Conservation (phyloP, 2,797 vertebrate species). For the Buphagus erythrorhynchus region DNA sequence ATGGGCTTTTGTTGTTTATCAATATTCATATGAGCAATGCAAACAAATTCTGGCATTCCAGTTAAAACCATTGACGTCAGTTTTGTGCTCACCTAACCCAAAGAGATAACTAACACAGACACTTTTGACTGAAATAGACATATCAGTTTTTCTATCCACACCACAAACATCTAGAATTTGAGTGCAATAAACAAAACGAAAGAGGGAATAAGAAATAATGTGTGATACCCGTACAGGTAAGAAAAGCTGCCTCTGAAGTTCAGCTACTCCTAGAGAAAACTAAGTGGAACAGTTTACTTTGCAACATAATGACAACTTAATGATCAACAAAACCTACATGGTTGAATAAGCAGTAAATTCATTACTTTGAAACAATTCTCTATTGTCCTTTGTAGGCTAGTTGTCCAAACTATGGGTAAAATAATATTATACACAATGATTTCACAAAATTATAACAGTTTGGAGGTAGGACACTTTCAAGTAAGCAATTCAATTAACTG, state of each 20-base stretch:
- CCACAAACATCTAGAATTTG: background rate
- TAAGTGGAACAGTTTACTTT: background rate
- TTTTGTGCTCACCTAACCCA: background rate
- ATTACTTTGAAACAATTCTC: background rate
- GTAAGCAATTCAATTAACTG: background rate
- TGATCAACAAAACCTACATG: background rate
- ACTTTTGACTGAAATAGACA: background rate
- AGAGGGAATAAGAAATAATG: background rate
- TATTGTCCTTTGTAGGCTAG: background rate
- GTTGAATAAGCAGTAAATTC: background rate
- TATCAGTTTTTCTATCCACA: background rate
- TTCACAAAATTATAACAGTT: background rate
- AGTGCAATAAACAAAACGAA: background rate
- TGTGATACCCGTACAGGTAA: background rate
- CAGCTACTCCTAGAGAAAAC: background rate
- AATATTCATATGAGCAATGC: background rate
- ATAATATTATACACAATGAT: background rate
- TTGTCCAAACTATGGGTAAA: background rate
- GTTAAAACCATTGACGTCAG: background rate
- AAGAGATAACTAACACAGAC: background rate
- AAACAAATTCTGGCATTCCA: background rate
- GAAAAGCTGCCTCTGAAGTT: background rate
- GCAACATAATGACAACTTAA: background rate
- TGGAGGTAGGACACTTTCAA: background rate
- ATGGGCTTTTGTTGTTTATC: fast-evolving